A percentile compares a stretch with the other conserved stretches of the same genome.
phyloP scores from a whole-genome alignment of 2,797 vertebrate species.

The Silurus lanzhouensis region DNA sequence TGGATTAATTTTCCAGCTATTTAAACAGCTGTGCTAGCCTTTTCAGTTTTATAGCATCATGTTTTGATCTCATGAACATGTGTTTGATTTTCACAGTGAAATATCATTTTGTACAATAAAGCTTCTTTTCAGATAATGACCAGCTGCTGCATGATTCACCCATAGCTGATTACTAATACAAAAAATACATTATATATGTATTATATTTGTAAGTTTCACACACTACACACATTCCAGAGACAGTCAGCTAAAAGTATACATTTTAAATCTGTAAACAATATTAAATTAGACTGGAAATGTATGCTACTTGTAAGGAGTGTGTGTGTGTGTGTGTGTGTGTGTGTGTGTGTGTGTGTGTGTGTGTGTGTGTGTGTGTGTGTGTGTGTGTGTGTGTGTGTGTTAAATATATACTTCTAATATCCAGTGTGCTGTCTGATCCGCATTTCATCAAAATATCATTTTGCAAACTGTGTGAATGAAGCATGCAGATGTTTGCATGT shows the following conservation, averaged over 20 bases:
- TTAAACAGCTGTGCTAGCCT: neutral
- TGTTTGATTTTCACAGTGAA: neutral
- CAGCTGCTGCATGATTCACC: neutral
- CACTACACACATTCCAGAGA: neutral
- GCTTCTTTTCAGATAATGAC: neutral
- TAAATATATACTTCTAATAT: neutral
- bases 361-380: no score
- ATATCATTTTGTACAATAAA: neutral
- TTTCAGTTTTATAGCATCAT: neutral
- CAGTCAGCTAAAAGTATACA: neutral
- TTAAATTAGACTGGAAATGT: neutral
- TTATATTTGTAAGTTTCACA: no score
- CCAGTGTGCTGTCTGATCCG: neutral
- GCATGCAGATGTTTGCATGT: neutral
- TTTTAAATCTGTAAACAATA: neutral
- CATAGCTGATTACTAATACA: neutral
- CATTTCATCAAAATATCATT: neutral
- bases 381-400: no score
- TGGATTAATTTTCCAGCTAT: neutral
- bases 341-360: no score
- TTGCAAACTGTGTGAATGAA: neutral
- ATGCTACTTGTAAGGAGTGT: neutral
- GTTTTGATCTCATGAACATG: neutral
- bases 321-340: neutral
- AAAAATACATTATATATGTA: neutral